A percentile compares a stretch with the other conserved stretches of the same genome.
phyloP scores from a whole-genome alignment of 2,888 invertebrate species.

The Dysmachus trigonus region DNA sequence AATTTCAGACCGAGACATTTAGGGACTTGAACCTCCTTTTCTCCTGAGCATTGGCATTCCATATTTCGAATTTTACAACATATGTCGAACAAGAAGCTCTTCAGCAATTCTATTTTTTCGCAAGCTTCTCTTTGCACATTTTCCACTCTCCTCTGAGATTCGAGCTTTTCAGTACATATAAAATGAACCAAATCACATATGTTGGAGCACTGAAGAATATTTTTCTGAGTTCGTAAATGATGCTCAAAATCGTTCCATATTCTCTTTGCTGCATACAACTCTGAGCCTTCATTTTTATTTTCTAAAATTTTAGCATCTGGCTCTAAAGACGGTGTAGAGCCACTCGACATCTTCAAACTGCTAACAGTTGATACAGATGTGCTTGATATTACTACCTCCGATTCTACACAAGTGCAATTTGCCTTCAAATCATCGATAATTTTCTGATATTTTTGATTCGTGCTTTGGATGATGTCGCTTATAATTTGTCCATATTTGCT shows the following conservation, averaged over 20 bases:
- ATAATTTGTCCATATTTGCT: neutral
- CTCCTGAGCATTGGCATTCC: neutral
- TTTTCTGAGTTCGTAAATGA: conserved; percentile 31
- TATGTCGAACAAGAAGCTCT: neutral
- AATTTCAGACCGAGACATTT: neutral
- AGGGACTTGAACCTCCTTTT: neutral
- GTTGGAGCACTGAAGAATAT: conserved; percentile 38
- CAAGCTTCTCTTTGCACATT: neutral
- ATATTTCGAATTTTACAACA: neutral
- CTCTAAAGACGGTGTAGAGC: neutral
- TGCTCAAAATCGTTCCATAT: conserved; percentile 41
- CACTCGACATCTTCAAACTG: neutral
- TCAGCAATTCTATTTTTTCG: conserved; percentile 20
- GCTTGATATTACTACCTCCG: neutral
- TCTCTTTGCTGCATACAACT: neutral
- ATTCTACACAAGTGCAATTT: neutral
- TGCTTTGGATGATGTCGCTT: neutral
- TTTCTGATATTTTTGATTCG: neutral
- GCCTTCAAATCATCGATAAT: neutral
- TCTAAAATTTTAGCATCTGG: neutral
- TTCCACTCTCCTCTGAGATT: conserved; percentile 25
- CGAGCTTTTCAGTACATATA: conserved; percentile 41
- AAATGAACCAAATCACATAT: conserved; percentile 36
- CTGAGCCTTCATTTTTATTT: neutral
- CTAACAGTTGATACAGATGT: neutral